phyloP scores from a whole-genome alignment of 2,888 invertebrate genomes.

The Cylloceria caligata region DNA sequence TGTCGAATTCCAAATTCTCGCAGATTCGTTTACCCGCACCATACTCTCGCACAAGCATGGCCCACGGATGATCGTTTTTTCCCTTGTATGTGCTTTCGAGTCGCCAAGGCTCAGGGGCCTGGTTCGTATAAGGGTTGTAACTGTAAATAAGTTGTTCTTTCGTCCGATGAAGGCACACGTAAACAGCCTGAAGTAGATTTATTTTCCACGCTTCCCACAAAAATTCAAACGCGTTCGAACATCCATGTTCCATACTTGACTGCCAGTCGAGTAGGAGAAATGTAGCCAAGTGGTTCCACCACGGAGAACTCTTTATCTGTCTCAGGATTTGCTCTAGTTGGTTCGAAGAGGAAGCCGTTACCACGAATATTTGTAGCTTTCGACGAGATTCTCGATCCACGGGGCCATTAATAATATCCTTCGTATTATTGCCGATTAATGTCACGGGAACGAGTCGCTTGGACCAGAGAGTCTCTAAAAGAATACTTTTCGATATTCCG shows the following conservation, averaged over 20 bases:
- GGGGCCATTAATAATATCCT: too few relatives aligned
- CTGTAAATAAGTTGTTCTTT: background rate
- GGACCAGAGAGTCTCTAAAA: background rate
- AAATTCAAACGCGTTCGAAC: background rate
- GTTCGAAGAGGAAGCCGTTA: background rate
- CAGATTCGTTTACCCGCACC: background rate
- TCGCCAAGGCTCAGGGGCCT: background rate
- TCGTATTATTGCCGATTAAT: background rate
- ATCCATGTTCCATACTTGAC: background rate
- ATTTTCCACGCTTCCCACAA: background rate
- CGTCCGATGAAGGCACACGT: background rate
- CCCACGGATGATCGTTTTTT: background rate
- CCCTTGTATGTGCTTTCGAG: background rate
- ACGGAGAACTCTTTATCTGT: background rate
- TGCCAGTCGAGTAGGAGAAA: background rate
- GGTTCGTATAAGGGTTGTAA: background rate
- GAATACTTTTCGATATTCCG: background rate
- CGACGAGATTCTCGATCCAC: background rate
- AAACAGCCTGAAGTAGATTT: background rate
- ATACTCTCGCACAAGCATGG: background rate
- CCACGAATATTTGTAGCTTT: background rate
- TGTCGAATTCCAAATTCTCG: background rate
- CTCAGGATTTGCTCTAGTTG: background rate
- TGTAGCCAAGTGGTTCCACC: constrained; percentile 3
- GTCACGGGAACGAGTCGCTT: background rate